These are phyloP conservation scores for Bombylius major DNA, from an alignment of 2,888 invertebrate species.

Conservation along the genomic window DNA sequence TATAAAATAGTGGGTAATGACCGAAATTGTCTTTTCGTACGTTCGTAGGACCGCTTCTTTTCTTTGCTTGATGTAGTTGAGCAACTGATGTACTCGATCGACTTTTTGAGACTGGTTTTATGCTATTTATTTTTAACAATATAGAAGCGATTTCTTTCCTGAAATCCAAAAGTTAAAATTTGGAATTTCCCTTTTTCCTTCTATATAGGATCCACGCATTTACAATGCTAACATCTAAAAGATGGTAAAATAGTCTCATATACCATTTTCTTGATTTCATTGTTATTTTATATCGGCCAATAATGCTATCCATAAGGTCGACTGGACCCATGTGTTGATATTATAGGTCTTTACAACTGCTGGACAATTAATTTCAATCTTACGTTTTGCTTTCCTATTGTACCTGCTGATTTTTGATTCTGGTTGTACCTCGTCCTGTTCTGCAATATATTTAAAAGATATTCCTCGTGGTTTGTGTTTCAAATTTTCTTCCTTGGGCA, in stretches of 20 bases:
- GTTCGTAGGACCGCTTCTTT: background rate
- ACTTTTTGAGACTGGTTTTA: too few relatives aligned
- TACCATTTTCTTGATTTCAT: background rate
- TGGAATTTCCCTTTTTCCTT: background rate
- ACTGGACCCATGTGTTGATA: conserved; percentile 3
- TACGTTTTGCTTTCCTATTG: too few relatives aligned
- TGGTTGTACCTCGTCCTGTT: too few relatives aligned
- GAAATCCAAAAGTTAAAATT: too few relatives aligned
- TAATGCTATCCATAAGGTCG: conserved; percentile 10
- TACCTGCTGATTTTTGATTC: too few relatives aligned
- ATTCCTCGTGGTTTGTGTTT: too few relatives aligned
- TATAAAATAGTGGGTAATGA: background rate
- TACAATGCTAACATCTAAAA: too few relatives aligned
- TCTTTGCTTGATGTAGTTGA: background rate
- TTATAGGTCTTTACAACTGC: conserved; percentile 3
- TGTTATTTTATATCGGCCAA: conserved; percentile 9
- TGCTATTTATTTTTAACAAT: too few relatives aligned
- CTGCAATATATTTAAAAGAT: too few relatives aligned
- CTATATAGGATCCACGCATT: background rate
- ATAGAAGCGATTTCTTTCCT: too few relatives aligned
- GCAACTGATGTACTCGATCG: too few relatives aligned
- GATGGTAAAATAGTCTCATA: background rate
- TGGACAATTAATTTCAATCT: background rate
- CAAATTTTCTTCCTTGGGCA: too few relatives aligned
- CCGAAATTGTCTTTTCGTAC: background rate